A percentile compares a stretch with the other conserved stretches of the same genome.
These are phyloP conservation scores for Brachionus asplanchnoidis DNA, from an alignment of 1,140 invertebrate genomes.

Conservation along the genomic window DNA sequence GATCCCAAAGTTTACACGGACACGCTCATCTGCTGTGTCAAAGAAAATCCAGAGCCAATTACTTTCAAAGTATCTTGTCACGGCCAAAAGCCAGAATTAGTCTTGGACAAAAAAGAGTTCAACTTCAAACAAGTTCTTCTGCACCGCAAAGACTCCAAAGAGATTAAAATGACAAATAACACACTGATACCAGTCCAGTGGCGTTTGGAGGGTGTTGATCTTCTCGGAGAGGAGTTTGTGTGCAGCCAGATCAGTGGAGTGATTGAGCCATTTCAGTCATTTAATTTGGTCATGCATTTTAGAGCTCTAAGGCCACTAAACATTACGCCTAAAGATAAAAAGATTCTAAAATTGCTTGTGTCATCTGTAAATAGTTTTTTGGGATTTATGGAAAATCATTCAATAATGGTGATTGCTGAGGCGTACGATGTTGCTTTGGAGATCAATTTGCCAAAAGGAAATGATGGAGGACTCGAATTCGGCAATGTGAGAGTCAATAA, in stretches of 20 bases:
- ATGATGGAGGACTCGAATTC: constrained; percentile 57
- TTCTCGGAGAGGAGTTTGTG: constrained; percentile 57
- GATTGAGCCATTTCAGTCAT: constrained; percentile 53
- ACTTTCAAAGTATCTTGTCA: constrained; percentile 55
- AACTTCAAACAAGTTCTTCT: constrained; percentile 57
- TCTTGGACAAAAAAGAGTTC: constrained; percentile 55
- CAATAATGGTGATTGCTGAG: constrained; percentile 49
- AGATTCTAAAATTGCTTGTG: constrained; percentile 46
- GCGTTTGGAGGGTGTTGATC: constrained; percentile 55
- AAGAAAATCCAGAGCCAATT: constrained; percentile 57
- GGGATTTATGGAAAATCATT: constrained; percentile 43
- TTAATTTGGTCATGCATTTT: constrained; percentile 54
- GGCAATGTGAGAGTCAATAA: constrained; percentile 53
- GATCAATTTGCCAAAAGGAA: constrained; percentile 58
- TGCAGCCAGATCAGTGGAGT: constrained; percentile 53
- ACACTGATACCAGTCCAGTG: constrained; percentile 56
- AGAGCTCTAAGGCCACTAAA: constrained; percentile 52
- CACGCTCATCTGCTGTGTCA: constrained; percentile 55
- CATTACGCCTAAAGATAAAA: constrained; percentile 48
- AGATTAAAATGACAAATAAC: constrained; percentile 54
- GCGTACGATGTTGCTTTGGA: constrained; percentile 58
- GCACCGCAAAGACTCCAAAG: constrained; percentile 57
- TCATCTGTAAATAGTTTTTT: constrained; percentile 31
- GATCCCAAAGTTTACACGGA: constrained; percentile 51
- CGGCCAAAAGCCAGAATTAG: constrained; percentile 54